Base-by-base conservation (phyloP, 2,113 vertebrate species). In the Sylvietta virens region DNA sequence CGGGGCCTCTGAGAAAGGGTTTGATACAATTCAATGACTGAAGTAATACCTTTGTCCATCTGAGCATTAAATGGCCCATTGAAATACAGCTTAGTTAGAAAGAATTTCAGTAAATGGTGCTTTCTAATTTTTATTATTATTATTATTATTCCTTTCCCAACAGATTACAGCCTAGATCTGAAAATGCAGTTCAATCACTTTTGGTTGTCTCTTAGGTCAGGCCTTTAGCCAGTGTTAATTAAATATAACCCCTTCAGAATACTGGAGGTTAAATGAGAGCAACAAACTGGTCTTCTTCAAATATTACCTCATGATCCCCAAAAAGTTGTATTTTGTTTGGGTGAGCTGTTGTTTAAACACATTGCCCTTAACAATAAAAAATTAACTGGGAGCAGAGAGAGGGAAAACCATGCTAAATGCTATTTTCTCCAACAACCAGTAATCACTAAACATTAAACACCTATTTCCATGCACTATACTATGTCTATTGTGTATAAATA, bases 221-320 rank as follows among this genome's bases (percentile, higher is more conserved):
- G 96, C 83, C 94, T 98, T 98, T 98, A 98, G 97, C 98, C 98
- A 98, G 95, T 97, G 97, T 98, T 99, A 99, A 99, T 99, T 99
- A 99, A 99, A 99, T 98, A 98, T 93, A 98, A 98, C 98, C 98
- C 98, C 98, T 97, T 97, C 95, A 98, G 98, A 98, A 98, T 97
- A 98, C 31, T 86, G 96, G 96, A 98, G 98, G 98, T 98, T 98
- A 98, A 99, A 98, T 78, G 88, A 97, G 93, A 98, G 98, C 97
- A 97, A 87, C 79, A 94, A 42, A 91, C 66, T 9, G 8, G 60
- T 97, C 65, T 20, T 97, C 94, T 92, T 92, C 81, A 95, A 93
- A 94, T 88, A 97, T 87, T 96, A 94, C 93, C 61, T 92, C 64
- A 76, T 64, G 60, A 18, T 86, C 71, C 92, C 95, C 88, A 94